Evolutionary conservation across 92 coral and sea anemone genomes (phyloP).

Genomic region (Hydrozoanthus gracilis): DNA sequence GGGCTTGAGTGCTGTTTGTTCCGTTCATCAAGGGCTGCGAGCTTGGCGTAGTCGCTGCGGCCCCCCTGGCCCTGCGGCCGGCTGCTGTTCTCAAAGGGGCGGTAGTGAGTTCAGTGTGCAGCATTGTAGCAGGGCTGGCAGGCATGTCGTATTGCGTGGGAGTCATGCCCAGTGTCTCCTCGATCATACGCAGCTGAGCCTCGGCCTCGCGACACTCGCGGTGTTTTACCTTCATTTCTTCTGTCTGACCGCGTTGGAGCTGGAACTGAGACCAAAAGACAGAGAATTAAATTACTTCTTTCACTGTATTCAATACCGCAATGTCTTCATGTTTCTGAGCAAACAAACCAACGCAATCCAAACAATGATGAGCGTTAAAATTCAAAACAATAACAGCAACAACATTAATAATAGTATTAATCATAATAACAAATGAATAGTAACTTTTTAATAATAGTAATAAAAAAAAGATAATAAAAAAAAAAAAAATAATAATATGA

Average conservation of each 20-base stretch:
- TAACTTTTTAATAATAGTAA: no score
- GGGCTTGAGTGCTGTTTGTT: constrained; percentile 45
- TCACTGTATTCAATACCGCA: background rate
- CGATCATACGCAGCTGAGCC: constrained; percentile 91
- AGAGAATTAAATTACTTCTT: background rate
- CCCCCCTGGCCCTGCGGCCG: constrained; percentile 71
- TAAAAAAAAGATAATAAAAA: no score
- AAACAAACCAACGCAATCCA: background rate
- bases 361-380: no score
- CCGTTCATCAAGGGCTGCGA: constrained; percentile 74
- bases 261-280: constrained; percentile 66
- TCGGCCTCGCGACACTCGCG: constrained; percentile 98
- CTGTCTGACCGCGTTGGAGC: constrained; percentile 90
- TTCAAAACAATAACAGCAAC: background rate
- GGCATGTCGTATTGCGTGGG: constrained; percentile 99
- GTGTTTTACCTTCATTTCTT: constrained; percentile 93
- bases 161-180: constrained; percentile 97
- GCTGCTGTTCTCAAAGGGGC: constrained; percentile 78
- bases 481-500: no score
- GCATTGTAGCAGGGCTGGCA: constrained; percentile 97
- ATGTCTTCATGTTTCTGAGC: no score
- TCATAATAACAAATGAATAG: no score
- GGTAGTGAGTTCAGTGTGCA: constrained; percentile 85
- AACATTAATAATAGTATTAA: background rate
- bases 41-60: constrained; percentile 57